phyloP scores from a whole-genome alignment of 2,113 vertebrate genomes.

The Myrmecobius fasciatus region DNA sequence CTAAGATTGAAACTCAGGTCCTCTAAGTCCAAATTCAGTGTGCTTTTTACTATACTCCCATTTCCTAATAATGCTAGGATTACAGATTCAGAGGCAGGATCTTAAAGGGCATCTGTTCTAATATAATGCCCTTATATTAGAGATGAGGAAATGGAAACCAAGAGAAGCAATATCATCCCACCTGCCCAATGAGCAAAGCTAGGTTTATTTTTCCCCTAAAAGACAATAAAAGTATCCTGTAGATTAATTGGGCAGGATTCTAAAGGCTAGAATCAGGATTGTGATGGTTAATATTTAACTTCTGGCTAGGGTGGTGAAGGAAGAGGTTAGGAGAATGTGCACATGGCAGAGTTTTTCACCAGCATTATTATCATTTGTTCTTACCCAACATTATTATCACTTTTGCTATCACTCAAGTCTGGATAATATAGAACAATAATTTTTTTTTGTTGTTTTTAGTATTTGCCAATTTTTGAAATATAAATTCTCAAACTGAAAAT shows the following conservation, averaged over 20 bases:
- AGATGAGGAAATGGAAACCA: not conserved
- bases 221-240: not conserved
- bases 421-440: not conserved
- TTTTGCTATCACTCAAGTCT: not conserved
- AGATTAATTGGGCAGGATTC: not conserved
- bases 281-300: not conserved
- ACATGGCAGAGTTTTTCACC: not conserved
- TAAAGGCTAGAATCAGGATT: not conserved
- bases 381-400: not conserved
- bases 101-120: not conserved
- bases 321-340: not conserved
- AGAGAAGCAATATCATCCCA: not conserved
- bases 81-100: not conserved
- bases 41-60: not conserved
- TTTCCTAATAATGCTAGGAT: not conserved
- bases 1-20: not conserved
- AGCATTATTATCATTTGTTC: no score
- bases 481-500: not conserved
- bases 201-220: not conserved
- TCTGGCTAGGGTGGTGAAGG: not conserved
- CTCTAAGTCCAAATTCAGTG: not conserved
- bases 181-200: not conserved
- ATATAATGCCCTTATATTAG: not conserved
- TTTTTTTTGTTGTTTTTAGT: not conserved
- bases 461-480: not conserved